phyloP scores from a whole-genome alignment of 1,140 invertebrate species.

The Bombus waltoni region DNA sequence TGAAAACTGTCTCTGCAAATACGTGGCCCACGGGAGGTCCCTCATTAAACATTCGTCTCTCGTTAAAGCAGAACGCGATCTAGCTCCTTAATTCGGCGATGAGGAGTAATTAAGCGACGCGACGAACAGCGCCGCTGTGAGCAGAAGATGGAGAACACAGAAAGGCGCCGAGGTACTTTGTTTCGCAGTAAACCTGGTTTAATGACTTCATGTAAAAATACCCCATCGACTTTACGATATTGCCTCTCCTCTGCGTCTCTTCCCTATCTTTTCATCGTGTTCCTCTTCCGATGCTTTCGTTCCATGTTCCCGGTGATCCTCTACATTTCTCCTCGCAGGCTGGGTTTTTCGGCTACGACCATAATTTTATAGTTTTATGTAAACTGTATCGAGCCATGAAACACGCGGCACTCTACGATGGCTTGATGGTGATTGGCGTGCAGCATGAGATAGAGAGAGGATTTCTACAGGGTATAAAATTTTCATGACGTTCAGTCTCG shows the following conservation, averaged over 20 bases:
- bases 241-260: slow-evolving; percentile 22
- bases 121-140: background rate
- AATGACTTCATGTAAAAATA: slow-evolving; percentile 75
- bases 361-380: slow-evolving; percentile 81
- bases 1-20: slow-evolving; percentile 61
- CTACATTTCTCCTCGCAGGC: slow-evolving; percentile 46
- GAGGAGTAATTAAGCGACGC: slow-evolving; percentile 71
- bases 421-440: slow-evolving; percentile 78
- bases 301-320: background rate
- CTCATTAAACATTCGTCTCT: slow-evolving; percentile 72
- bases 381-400: slow-evolving; percentile 78
- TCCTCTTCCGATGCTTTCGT: background rate
- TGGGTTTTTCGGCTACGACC: slow-evolving; percentile 64
- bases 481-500: slow-evolving; percentile 65
- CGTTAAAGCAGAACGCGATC: slow-evolving; percentile 66
- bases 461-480: slow-evolving; percentile 63
- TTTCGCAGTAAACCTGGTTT: slow-evolving; percentile 70
- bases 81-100: slow-evolving; percentile 70
- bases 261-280: background rate
- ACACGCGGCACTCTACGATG: slow-evolving; percentile 65
- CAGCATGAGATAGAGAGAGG: slow-evolving; percentile 60
- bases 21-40: slow-evolving; percentile 32
- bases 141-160: too few species aligned
- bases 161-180: slow-evolving; percentile 58
- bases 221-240: slow-evolving; percentile 76